Percentiles rank a stretch among this genome's conserved stretches.
Conservation (phyloP, 2,888 invertebrate species). For the Athetis lepigone region DNA sequence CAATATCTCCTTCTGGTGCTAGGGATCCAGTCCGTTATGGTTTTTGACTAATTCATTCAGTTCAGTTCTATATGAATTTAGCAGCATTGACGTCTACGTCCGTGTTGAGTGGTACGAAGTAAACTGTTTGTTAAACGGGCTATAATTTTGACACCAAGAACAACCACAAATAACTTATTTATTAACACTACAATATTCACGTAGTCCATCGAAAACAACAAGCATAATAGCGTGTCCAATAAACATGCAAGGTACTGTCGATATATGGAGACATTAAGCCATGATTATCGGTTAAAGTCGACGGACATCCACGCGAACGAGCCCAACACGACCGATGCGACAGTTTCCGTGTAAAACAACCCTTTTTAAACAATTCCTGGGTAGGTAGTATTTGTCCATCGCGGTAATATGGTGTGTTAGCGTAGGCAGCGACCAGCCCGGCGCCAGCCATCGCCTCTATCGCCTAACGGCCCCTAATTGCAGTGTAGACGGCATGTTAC, state of each 20-base stretch:
- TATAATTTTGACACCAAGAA: no score
- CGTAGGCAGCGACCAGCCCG: constrained; percentile 49
- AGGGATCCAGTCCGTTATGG: no score
- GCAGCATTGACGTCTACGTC: no score
- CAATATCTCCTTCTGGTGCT: no score
- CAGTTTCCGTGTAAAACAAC: constrained; percentile 32
- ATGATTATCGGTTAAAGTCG: constrained; percentile 34
- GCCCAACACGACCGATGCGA: constrained; percentile 23
- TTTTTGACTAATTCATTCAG: no score
- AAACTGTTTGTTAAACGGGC: no score
- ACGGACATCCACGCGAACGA: constrained; percentile 11
- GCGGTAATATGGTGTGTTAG: constrained; percentile 41
- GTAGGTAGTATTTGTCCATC: constrained; percentile 47
- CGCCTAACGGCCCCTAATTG: constrained; percentile 79
- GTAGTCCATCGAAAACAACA: constrained; percentile 17
- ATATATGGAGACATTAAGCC: constrained; percentile 53
- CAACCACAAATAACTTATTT: no score
- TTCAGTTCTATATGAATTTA: no score
- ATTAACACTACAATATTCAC: constrained; percentile 12
- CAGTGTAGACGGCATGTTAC: constrained; percentile 74
- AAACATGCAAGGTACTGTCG: constrained; percentile 33
- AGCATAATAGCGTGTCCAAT: constrained; percentile 16
- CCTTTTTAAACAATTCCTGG: constrained; percentile 52
- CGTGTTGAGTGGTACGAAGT: no score
- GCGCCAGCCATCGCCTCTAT: constrained; percentile 66